Evolutionary conservation across 92 coral and sea anemone species (phyloP).

Genomic region (Phenganax stokvisi): DNA sequence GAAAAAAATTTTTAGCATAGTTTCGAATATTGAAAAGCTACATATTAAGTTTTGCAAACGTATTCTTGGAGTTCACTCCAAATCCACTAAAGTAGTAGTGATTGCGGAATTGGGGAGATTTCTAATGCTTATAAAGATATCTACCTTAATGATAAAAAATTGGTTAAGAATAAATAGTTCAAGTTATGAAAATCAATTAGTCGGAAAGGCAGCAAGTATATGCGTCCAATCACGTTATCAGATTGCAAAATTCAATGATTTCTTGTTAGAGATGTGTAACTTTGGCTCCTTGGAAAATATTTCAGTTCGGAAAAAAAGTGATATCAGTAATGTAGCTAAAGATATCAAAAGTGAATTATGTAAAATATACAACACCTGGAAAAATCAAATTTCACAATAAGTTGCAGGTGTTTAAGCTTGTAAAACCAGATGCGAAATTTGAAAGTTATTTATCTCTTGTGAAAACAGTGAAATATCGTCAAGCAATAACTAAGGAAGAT

Average conservation of each 20-base stretch:
- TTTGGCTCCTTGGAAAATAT: no score
- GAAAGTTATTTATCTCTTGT: no score
- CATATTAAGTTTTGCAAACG: conserved; percentile 31
- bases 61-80: conserved; percentile 15
- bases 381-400: no score
- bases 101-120: not conserved
- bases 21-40: conserved; percentile 7
- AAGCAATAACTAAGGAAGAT: no score
- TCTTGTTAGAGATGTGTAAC: not conserved
- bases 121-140: not conserved
- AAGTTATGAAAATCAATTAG: not conserved
- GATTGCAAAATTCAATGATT: conserved; percentile 12
- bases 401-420: no score
- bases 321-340: no score
- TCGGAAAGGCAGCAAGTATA: not conserved
- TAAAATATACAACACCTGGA: no score
- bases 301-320: no score
- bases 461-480: no score
- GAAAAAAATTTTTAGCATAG: conserved; percentile 4
- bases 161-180: conserved; percentile 9
- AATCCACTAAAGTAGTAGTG: conserved; percentile 16
- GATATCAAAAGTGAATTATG: no score
- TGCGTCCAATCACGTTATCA: not conserved
- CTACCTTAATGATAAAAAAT: not conserved
- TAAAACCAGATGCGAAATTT: no score